These are phyloP conservation scores for Channa maculata DNA, from an alignment of 2,113 vertebrate genomes.

Conservation along the genomic window DNA sequence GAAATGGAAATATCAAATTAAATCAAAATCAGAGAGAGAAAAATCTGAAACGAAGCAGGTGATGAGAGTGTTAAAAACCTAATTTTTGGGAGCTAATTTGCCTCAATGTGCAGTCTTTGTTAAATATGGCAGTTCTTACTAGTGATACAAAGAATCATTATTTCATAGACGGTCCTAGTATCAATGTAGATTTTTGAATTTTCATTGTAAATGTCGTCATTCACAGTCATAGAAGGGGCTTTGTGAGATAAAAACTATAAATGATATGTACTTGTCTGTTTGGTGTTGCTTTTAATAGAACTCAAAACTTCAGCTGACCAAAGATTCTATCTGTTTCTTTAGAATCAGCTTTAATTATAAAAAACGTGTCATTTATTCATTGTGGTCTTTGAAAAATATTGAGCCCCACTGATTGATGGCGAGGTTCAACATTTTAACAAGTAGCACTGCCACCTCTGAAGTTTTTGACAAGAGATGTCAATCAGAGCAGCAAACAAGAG, in stretches of 20 bases:
- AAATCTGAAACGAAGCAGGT: constrained; percentile 49
- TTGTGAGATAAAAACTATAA: constrained; percentile 19
- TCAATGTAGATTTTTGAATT: constrained; percentile 1
- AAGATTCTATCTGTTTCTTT: background rate
- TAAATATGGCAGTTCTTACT: background rate
- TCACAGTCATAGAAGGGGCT: background rate
- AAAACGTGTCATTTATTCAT: constrained; percentile 15
- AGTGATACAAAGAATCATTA: background rate
- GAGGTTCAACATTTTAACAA: constrained; percentile 25
- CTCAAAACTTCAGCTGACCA: constrained; percentile 5
- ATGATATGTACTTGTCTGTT: background rate
- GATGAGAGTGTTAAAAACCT: constrained; percentile 36
- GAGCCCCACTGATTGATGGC: constrained; percentile 15
- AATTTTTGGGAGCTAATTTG: constrained; percentile 18
- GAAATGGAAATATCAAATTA: constrained; percentile 52
- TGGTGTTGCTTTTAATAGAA: constrained; percentile 14
- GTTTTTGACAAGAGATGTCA: constrained; percentile 8
- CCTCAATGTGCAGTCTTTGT: background rate
- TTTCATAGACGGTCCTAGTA: background rate
- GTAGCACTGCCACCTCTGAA: constrained; percentile 16
- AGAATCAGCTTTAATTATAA: constrained; percentile 13
- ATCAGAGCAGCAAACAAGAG: background rate
- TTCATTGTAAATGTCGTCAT: constrained; percentile 4
- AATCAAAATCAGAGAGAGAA: constrained; percentile 48
- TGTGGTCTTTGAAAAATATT: constrained; percentile 9